Evolutionary conservation across 1,140 invertebrate species (phyloP).

Genomic region (Phocides pigmalion): DNA sequence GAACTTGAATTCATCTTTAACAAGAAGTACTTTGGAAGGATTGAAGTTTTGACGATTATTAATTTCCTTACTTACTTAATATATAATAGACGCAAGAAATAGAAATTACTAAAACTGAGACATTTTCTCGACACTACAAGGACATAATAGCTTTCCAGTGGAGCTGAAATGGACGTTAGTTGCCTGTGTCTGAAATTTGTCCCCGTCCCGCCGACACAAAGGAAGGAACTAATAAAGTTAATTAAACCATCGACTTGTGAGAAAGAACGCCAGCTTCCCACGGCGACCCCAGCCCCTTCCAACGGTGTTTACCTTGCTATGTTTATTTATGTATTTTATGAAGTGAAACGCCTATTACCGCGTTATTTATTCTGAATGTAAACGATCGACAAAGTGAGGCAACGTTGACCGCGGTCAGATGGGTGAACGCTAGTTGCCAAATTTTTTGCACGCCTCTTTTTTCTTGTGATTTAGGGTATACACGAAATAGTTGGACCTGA

Average conservation of each 20-base stretch:
- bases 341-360: background rate
- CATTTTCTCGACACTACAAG: background rate
- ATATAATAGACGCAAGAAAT: too few species aligned
- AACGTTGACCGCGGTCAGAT: too few species aligned
- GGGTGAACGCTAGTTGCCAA: too few species aligned
- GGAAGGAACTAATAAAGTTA: constrained; percentile 39
- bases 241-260: constrained; percentile 35
- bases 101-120: background rate
- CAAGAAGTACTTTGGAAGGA: too few species aligned
- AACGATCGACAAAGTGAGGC: background rate
- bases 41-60: too few species aligned
- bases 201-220: constrained; percentile 8
- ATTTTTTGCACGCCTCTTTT: too few species aligned
- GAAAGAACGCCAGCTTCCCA: constrained; percentile 15
- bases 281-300: background rate
- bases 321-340: background rate
- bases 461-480: too few species aligned
- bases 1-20: too few species aligned
- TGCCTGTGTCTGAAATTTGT: constrained; percentile 26
- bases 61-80: too few species aligned
- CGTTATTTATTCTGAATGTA: background rate
- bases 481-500: too few species aligned
- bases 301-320: background rate
- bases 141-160: constrained; percentile 14
- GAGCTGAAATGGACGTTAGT: constrained; percentile 16